Percentiles rank a stretch among this genome's conserved stretches.
These are phyloP conservation scores for Parauchenoglanis punctatus DNA, from an alignment of 2,797 vertebrate species.

Conservation along the genomic window DNA sequence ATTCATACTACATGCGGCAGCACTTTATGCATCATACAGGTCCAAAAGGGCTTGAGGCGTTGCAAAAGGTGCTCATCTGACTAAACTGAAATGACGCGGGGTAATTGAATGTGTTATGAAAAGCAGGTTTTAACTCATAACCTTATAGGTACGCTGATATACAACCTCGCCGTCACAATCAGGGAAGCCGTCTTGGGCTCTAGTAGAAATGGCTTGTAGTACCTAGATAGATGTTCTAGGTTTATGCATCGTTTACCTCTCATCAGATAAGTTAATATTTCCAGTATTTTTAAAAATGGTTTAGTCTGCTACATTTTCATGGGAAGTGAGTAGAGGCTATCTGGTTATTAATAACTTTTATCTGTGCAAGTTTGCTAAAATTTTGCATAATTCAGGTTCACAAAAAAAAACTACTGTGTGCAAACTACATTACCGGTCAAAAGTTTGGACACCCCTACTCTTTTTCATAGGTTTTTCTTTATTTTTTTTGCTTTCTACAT, in stretches of 20 bases:
- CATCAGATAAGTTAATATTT: neutral
- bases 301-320: neutral
- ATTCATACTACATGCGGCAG: too few relatives aligned
- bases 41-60: neutral
- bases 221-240: neutral
- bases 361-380: too few relatives aligned
- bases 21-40: neutral
- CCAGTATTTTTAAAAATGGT: neutral
- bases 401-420: too few relatives aligned
- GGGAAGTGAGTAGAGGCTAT: neutral
- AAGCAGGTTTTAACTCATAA: neutral
- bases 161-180: neutral
- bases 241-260: neutral
- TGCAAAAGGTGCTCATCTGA: neutral
- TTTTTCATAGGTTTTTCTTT: too few relatives aligned
- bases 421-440: neutral
- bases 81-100: neutral
- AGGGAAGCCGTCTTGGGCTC: neutral
- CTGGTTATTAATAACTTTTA: too few relatives aligned
- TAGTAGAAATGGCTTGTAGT: neutral
- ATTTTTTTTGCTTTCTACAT: too few relatives aligned
- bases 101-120: neutral
- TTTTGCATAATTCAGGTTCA: too few relatives aligned
- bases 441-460: too few relatives aligned
- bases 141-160: neutral